Percentiles rank a stretch among this genome's conserved stretches.
Conservation (phyloP, 64 coral and sea anemone genomes). For the Orbicella faveolata region DNA sequence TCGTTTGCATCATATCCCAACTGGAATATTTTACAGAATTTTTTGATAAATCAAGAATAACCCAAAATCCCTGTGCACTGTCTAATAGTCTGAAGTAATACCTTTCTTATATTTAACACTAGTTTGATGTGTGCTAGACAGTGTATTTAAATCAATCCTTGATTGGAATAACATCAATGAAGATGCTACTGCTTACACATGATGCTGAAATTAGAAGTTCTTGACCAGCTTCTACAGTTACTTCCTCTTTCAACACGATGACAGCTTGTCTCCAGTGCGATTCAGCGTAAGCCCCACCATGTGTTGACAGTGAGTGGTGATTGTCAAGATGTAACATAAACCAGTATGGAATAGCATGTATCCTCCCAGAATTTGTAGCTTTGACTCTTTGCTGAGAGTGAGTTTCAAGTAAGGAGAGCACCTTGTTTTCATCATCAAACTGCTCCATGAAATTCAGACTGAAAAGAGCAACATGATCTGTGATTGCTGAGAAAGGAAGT, state of each 20-base stretch:
- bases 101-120: background rate
- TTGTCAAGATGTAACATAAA: conserved; percentile 61
- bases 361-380: conserved; percentile 47
- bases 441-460: conserved; percentile 61
- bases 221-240: conserved; percentile 61
- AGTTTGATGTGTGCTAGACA: background rate
- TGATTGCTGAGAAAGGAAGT: conserved; percentile 54
- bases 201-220: conserved; percentile 62
- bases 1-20: no score
- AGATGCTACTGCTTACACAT: conserved; percentile 80
- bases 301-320: conserved; percentile 51
- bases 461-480: conserved; percentile 57
- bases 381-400: conserved; percentile 58
- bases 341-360: conserved; percentile 93
- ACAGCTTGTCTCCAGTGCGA: conserved; percentile 94
- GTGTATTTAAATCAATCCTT: background rate
- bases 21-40: no score
- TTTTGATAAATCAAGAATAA: no score
- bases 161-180: conserved; percentile 23
- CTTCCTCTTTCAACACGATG: conserved; percentile 54
- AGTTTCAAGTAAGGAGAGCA: conserved; percentile 72
- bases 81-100: no score
- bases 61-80: no score
- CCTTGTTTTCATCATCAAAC: conserved; percentile 40
- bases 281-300: conserved; percentile 46